Evolutionary conservation across 1,140 invertebrate genomes (phyloP), one percentile per base, ranked within the genome.

Genomic region (Formica selysi): DNA sequence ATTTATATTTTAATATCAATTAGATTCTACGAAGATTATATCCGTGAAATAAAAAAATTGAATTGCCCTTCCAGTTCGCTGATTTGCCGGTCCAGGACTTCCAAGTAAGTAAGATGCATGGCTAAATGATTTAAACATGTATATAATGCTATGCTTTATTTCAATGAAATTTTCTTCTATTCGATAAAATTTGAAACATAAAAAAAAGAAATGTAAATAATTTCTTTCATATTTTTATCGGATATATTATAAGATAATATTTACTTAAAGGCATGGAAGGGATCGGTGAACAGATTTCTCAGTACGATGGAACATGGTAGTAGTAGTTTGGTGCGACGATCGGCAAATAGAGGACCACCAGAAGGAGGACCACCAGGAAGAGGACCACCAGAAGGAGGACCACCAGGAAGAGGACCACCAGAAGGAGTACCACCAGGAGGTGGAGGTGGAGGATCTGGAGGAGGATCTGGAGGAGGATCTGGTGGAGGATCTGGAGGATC

Each of bases 301-400:
- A 26, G 32, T n/a, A 22, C 22, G 22, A 22, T 22, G 22, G 0
- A 22, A 22, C 22, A 8, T 2, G 16, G 36, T 36, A 32, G 0
- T 38, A 73, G 29, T 57, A 3, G 19, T 74, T 74, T 74, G 59
- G 36, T 74, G 11, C 51, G 13, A 73, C n/a, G 32, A 57, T 51
- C 32, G 1, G 29, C 70, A 71, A 22, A 22, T 22, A 0, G 22
- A 22, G 22, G 22, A 22, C 22, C 22, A 22, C 22, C 22, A 22
- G n/a, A n/a, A n/a, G 22, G 22, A 22, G 22, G 22, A 22, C 22
- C 22, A 0, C 22, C 22, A 22, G 22, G 22, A 22, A 0, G 22
- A 0, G 22, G 22, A 22, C 22, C 22, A 22, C 22, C 68, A 71
- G 13, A 4, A 41, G 62, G 16, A 22, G 22, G 22, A 22, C 22